Evolutionary conservation across 2,113 vertebrate genomes (phyloP), one percentile per base, ranked within the genome.

Genomic region (Thamnaconus septentrionalis): DNA sequence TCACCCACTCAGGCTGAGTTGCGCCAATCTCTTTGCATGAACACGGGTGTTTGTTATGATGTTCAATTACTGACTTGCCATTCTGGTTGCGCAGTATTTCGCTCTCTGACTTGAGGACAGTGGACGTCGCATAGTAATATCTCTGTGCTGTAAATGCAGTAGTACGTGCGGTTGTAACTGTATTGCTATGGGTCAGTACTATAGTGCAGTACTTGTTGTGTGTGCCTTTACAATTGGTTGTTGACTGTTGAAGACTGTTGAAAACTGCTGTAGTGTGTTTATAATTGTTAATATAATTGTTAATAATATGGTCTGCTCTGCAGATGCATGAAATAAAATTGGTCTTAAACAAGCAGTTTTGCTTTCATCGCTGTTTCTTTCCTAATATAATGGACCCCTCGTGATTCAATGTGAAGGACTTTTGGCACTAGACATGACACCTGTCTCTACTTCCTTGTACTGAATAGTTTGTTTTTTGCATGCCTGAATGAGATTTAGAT

Each of bases 321-420:
- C 78, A 73, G 85, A 71, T 90, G 91, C 90, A 92, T 92, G 92
- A 79, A 92, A 90, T 93, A 92, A 91, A 91, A 69, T 4, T 48
- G 46, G 7, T 7, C 46, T 48, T 10, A 10, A 10, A 10, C 47
- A 9, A 10, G 47, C 1, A 1, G 47, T 48, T 3, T 10, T 31
- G 18, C 18, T 31, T 31, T 31, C 18, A 31, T 31, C 18, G 18
- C 18, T 2, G 2, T 31, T 31, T 31, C 18, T 31, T 31, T 31
- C 18, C 18, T 31, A 31, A 31, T 31, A 31, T 31, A 31, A 31
- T 31, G 18, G 18, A 31, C 2, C 18, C 18, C 18, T 31, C 18
- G 18, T 31, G 18, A 1, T 2, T 31, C 18, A 2, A 31, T 31
- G 18, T 31, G 18, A 2, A 31, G 18, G 18, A 31, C 2, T 31